Conservation (phyloP, 1,140 invertebrate genomes). For the Drosophila nikananu region DNA sequence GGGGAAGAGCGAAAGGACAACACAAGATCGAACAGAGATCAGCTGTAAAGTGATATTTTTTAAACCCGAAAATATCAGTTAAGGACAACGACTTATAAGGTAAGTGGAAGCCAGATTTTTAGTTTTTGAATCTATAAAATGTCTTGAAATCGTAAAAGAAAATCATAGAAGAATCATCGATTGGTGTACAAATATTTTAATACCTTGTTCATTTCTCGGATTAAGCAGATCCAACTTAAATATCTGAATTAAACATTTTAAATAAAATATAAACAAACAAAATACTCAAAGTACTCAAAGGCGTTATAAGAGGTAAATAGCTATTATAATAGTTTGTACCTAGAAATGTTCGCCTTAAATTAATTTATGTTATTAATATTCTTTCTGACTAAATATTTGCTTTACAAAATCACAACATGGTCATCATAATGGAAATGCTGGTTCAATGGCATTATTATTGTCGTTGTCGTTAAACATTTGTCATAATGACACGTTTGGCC, state of each 20-base stretch:
- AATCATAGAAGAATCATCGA: background rate
- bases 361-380: background rate
- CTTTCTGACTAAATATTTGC: background rate
- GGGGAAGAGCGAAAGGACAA: conserved; percentile 11
- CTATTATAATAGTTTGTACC: background rate
- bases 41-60: conserved; percentile 78
- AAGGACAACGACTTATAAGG: conserved; percentile 78
- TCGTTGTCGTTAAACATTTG: background rate
- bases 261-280: too few species aligned
- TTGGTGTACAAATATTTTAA: too few species aligned
- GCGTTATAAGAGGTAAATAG: background rate
- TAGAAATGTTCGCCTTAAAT: background rate
- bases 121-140: background rate
- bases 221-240: too few species aligned
- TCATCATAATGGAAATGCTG: too few species aligned
- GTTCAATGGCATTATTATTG: background rate
- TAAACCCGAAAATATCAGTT: conserved; percentile 72
- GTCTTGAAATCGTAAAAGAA: background rate
- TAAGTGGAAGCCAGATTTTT: conserved; percentile 23
- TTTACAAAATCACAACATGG: too few species aligned
- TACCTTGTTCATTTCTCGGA: too few species aligned
- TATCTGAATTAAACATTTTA: too few species aligned
- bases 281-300: too few species aligned
- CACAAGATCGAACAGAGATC: conserved; percentile 39
- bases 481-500: background rate